Percentiles rank a stretch among this genome's conserved stretches.
These are phyloP conservation scores for Smittia sp. DNA, from an alignment of 2,888 invertebrate species.

Conservation along the genomic window DNA sequence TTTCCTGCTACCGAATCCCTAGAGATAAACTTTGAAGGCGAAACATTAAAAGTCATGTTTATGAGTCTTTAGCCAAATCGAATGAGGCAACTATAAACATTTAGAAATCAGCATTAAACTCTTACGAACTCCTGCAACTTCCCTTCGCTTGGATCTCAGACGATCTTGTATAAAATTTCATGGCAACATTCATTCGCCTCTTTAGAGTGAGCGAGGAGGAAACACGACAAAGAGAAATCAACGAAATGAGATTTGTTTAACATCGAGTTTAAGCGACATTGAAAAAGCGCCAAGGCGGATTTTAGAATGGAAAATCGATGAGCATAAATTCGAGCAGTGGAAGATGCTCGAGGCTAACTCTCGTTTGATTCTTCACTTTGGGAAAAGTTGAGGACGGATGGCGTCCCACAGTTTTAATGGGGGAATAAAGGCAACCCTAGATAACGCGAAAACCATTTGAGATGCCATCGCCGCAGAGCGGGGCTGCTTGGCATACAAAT, in stretches of 20 bases:
- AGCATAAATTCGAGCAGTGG: constrained; percentile 22
- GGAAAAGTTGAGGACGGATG: not conserved
- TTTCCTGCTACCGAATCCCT: too few species aligned
- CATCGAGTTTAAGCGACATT: not conserved
- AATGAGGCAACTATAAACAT: too few species aligned
- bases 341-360: constrained; percentile 10
- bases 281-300: constrained; percentile 30
- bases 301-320: constrained; percentile 39
- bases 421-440: not conserved
- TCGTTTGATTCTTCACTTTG: constrained; percentile 20
- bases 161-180: not conserved
- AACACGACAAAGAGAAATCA: constrained; percentile 7
- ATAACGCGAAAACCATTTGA: constrained; percentile 15
- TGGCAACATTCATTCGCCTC: not conserved
- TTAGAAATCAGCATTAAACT: too few species aligned
- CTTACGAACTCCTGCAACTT: too few species aligned
- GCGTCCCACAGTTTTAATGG: not conserved
- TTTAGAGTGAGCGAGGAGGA: too few species aligned
- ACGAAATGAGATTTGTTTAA: constrained; percentile 17
- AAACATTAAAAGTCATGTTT: too few species aligned
- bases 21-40: too few species aligned
- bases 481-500: not conserved
- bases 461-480: not conserved
- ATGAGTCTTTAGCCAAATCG: too few species aligned
- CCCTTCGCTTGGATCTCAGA: too few species aligned